Base-by-base conservation (phyloP, 2,113 vertebrate species). In the Mus musculus region DNA sequence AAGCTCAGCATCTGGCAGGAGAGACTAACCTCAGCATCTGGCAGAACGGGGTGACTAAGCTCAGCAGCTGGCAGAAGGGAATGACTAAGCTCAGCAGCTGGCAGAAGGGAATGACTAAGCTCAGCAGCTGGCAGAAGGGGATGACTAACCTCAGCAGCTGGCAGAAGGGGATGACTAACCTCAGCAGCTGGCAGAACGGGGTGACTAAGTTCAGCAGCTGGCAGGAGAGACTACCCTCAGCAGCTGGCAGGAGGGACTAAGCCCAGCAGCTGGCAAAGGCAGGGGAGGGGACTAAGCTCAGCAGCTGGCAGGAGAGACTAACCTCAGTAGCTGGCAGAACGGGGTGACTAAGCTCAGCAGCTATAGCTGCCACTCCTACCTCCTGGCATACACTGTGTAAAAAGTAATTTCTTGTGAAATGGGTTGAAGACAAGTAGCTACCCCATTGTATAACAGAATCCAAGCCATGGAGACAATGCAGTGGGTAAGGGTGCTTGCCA, bases 391-490 rank as follows among this genome's bases (percentile, higher is more conserved):
- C 54, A 67, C 80, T 78, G 91, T 63, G 84, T 16, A 71, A 91
- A 93, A 95, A 90, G n/a, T 81, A 39, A 54, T 30, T 77, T 69
- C 63, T 92, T 63, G 65, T 73, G 49, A 96, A 95, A 90, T 49
- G 71, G 13, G 67, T 91, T 42, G 86, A 91, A 82, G 71, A 54
- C 28, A 95, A 85, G 16, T 20, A 77, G 36, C 69, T 86, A 77
- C 36, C 88, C 95, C 88, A 75, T 52, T 87, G 59, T 94, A 39
- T 95, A 95, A 30, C 69, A 95, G 39, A 42, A 84, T 42, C 59
- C 7, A 46, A 82, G 59, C n/a, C 42, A 46, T 1, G 4, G 59
- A 84, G 59, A 28, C 13, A 30, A 39, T 7, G n/a, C 6, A 30
- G 59, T 84, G 14, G 13, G 7, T 63, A 42, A 9, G 56, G 14